These are phyloP conservation scores for Nanger granti DNA, from an alignment of 2,113 vertebrate genomes.

Conservation along the genomic window DNA sequence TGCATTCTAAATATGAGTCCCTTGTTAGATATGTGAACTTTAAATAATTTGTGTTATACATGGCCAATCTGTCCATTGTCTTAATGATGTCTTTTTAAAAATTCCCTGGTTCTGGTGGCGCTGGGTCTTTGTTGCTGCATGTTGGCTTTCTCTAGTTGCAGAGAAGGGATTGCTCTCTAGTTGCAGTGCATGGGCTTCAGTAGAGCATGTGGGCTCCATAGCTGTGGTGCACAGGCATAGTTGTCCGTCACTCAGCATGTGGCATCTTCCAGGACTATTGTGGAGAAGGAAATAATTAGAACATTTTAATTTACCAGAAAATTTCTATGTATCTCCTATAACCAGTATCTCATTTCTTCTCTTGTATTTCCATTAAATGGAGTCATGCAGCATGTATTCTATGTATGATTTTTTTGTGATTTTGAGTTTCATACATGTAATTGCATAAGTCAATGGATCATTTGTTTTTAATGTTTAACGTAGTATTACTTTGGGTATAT, in stretches of 20 bases:
- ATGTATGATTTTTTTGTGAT: neutral
- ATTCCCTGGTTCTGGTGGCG: neutral
- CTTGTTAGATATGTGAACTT: neutral
- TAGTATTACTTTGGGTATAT: neutral
- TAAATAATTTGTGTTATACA: neutral
- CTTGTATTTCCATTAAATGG: neutral
- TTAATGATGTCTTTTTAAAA: neutral
- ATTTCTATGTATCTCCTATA: neutral
- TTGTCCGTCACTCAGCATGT: neutral
- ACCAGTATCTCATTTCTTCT: neutral
- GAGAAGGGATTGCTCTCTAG: neutral
- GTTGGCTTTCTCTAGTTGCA: neutral
- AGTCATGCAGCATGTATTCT: neutral
- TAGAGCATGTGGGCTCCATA: neutral
- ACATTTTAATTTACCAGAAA: neutral
- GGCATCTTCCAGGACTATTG: neutral
- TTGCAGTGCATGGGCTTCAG: neutral
- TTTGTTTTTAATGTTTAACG: neutral
- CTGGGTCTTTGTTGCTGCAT: neutral
- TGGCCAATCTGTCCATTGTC: neutral
- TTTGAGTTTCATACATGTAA: neutral
- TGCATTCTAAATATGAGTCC: neutral
- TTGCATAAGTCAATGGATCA: neutral
- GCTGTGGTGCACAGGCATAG: neutral
- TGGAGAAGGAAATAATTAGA: neutral